A percentile compares a stretch with the other conserved stretches of the same genome.
phyloP scores from a whole-genome alignment of 2,888 invertebrate species.

The Drosophila kuntzei region DNA sequence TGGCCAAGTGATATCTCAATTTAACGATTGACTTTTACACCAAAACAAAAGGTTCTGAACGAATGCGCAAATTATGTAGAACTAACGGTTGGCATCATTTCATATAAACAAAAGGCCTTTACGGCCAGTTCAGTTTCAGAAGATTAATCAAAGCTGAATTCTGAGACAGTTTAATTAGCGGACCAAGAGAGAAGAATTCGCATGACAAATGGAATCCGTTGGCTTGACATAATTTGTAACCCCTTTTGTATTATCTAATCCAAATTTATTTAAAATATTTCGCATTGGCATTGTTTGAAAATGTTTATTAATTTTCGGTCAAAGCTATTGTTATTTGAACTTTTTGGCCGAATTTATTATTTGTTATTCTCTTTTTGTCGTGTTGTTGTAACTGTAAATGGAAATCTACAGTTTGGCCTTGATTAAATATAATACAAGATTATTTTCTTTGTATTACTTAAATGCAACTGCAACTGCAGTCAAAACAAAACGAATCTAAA shows the following conservation, averaged over 20 bases:
- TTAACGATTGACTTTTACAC: constrained; percentile 12
- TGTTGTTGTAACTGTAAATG: constrained; percentile 64
- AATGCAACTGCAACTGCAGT: constrained; percentile 33
- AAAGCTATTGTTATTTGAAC: constrained; percentile 33
- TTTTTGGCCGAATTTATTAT: constrained; percentile 34
- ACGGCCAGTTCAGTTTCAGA: neutral
- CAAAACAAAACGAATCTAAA: constrained; percentile 38
- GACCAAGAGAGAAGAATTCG: constrained; percentile 47
- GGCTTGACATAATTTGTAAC: constrained; percentile 54
- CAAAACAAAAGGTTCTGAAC: constrained; percentile 31
- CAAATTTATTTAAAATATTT: constrained; percentile 29
- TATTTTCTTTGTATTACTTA: constrained; percentile 1
- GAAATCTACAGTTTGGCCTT: constrained; percentile 66
- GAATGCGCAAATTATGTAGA: constrained; percentile 44
- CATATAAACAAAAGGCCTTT: constrained; percentile 31
- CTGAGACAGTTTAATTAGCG: constrained; percentile 55
- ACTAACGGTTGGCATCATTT: constrained; percentile 68
- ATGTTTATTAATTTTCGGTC: constrained; percentile 27
- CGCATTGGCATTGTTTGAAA: constrained; percentile 28
- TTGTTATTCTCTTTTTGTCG: constrained; percentile 26
- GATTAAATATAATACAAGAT: constrained; percentile 42
- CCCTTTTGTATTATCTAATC: constrained; percentile 50
- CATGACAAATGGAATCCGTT: constrained; percentile 35
- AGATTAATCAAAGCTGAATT: constrained; percentile 45
- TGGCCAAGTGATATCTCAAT: constrained; percentile 28